Conservation (phyloP, 2,888 invertebrate species). For the Athalia rosae region DNA sequence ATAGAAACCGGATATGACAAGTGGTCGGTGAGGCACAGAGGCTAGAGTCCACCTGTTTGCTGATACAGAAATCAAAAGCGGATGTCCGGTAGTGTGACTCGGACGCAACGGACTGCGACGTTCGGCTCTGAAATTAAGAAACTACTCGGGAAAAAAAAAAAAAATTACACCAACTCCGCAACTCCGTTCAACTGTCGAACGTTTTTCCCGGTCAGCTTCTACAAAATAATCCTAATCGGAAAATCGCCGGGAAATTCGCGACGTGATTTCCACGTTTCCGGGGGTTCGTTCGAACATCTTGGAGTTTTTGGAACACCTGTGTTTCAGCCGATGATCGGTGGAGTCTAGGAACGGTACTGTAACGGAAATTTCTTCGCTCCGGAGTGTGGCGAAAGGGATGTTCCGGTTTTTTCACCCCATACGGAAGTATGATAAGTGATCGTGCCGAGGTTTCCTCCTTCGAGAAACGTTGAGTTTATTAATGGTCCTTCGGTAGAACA, state of each 20-base stretch:
- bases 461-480: not conserved
- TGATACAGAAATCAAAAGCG: conserved; percentile 71
- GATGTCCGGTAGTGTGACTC: conserved; percentile 65
- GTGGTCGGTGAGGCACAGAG: conserved; percentile 29
- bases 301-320: not conserved
- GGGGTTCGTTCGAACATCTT: too few species aligned
- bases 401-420: conserved; percentile 56
- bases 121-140: conserved; percentile 26
- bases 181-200: too few species aligned
- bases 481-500: conserved; percentile 19
- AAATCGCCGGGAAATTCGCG: too few species aligned
- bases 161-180: not conserved
- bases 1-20: conserved; percentile 39
- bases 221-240: too few species aligned
- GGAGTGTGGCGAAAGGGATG: conserved; percentile 54
- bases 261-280: too few species aligned
- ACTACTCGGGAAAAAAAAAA: not conserved
- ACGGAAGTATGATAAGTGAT: conserved; percentile 53
- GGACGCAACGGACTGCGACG: conserved; percentile 63
- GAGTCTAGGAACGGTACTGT: not conserved
- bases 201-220: too few species aligned
- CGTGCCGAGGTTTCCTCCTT: conserved; percentile 60
- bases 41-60: conserved; percentile 58
- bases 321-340: not conserved
- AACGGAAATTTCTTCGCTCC: not conserved